Evolutionary conservation across 1,140 invertebrate species (phyloP).

Genomic region (Drosophila persimilis): DNA sequence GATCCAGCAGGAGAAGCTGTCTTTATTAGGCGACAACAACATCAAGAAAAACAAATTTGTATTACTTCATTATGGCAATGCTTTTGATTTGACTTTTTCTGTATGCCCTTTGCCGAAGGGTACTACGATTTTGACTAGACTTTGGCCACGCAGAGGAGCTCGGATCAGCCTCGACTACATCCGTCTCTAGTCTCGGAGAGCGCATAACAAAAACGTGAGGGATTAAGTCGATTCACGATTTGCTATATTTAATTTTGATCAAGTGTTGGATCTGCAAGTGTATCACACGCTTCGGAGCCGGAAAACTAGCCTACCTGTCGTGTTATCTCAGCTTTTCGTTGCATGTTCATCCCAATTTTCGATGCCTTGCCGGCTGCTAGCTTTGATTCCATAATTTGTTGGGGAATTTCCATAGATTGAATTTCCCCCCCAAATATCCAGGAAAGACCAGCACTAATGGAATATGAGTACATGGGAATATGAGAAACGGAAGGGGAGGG

Average conservation of each 20-base stretch:
- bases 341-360: background rate
- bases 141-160: too few relatives aligned
- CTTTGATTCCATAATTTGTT: constrained; percentile 66
- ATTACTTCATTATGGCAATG: constrained; percentile 72
- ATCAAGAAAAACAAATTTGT: constrained; percentile 55
- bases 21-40: constrained; percentile 66
- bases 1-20: constrained; percentile 19
- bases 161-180: too few relatives aligned
- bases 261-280: too few relatives aligned
- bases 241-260: too few relatives aligned
- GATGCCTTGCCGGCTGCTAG: constrained; percentile 14
- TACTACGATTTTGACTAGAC: too few relatives aligned
- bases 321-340: too few relatives aligned
- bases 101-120: too few relatives aligned
- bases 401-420: constrained; percentile 51
- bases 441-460: constrained; percentile 29
- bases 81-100: constrained; percentile 61
- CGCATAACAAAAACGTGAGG: too few relatives aligned
- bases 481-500: background rate
- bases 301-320: too few relatives aligned
- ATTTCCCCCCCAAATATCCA: constrained; percentile 40
- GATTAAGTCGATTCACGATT: too few relatives aligned
- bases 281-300: too few relatives aligned
- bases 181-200: too few relatives aligned
- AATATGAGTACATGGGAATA: constrained; percentile 1